Base-by-base conservation (phyloP, 2,888 invertebrate genomes). In the Watsonalla cultraria region DNA sequence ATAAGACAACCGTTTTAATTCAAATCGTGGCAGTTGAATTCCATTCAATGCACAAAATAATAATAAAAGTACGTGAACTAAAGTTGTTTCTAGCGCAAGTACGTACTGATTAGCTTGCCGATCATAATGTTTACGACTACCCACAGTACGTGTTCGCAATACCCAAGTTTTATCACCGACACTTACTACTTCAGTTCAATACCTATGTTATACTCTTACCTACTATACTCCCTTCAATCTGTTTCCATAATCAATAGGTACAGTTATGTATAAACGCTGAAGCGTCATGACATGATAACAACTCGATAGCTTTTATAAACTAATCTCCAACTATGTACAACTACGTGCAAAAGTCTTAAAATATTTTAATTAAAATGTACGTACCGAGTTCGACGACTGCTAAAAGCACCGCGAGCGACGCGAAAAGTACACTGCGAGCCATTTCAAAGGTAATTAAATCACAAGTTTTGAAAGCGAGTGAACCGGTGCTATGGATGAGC, bases 361-460 rank as follows among this genome's bases (percentile, higher is more conserved):
- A 11, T 46, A 50, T 52, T 45, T 57, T 56, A 54, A 48, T 50
- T 8, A 53, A 55, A 24, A 64, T 45, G n/a, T 42, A 82, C 89
- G 45, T 80, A 90, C 90, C 90, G 51, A 85, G 69, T 72, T 88
- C 83, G 49, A 90, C 70, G 47, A 85, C 67, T 14, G 89, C 86
- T 68, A 90, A 64, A 47, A 90, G 64, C 49, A 87, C 74, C 58
- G 78, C 83, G 52, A 89, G 59, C 68, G 76, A 79, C 52, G 74
- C 78, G 52, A 70, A 64, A 52, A 71, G 64, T 68, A 73, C 80
- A 77, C 73, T 80, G 67, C 82, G 80, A 61, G 80, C 81, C 86
- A 85, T 87, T 62, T 60, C 54, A 50, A 54, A 52, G 57, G 63
- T 57, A 65, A 59, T 68, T 67, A 54, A 58, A 61, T 55, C 55